Conservation (phyloP, 2,797 vertebrate genomes). For the Poeciliopsis infans region DNA sequence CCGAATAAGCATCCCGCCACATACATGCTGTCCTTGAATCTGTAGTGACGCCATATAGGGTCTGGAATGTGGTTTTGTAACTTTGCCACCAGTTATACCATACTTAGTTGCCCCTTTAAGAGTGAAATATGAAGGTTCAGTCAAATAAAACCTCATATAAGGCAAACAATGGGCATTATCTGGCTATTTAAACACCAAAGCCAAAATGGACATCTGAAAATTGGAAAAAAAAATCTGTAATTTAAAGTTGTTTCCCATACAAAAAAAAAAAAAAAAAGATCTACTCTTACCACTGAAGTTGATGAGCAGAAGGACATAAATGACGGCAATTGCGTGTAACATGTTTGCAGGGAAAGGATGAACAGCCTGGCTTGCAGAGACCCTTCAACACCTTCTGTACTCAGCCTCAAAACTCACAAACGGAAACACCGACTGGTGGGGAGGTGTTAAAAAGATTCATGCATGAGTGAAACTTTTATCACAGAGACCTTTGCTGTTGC, state of each 20-base stretch:
- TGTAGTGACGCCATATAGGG: slow-evolving; percentile 80
- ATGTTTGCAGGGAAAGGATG: slow-evolving; percentile 16
- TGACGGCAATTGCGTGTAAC: slow-evolving; percentile 9
- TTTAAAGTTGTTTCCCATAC: neutral
- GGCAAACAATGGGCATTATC: neutral
- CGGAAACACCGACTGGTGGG: slow-evolving; percentile 48
- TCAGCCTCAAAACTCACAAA: slow-evolving; percentile 3
- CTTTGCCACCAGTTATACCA: slow-evolving; percentile 64
- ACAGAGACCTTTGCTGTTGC: slow-evolving; percentile 8
- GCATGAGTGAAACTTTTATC: neutral
- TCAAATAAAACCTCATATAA: neutral
- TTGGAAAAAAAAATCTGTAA: neutral
- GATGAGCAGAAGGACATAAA: slow-evolving; percentile 36
- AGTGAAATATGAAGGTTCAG: neutral
- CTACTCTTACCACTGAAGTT: slow-evolving; percentile 58
- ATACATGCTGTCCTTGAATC: fast-evolving
- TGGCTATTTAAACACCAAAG: neutral
- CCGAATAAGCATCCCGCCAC: slow-evolving; percentile 76
- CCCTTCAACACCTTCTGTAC: slow-evolving; percentile 1
- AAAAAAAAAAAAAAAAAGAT: neutral
- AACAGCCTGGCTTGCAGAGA: neutral
- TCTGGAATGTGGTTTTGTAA: slow-evolving; percentile 71
- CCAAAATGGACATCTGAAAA: neutral
- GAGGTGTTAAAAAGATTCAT: slow-evolving; percentile 15
- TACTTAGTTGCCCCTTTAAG: slow-evolving; percentile 60